Evolutionary conservation across 2,797 vertebrate species (phyloP).

Genomic region (Acrossocheilus wenchowensis): DNA sequence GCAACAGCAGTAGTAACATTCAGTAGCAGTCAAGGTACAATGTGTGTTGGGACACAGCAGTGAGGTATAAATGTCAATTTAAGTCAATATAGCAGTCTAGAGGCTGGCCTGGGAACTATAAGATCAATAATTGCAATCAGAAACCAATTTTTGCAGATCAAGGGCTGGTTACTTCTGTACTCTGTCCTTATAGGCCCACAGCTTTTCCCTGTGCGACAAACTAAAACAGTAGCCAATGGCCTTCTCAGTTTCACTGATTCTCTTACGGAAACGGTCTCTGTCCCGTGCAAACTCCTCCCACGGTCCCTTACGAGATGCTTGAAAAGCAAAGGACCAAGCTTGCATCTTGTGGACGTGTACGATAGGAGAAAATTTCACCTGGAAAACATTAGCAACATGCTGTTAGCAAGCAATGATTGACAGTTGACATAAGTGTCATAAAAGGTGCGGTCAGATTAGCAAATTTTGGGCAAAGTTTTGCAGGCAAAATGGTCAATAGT

Average conservation of each 20-base stretch:
- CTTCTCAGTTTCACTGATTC: slow-evolving; percentile 72
- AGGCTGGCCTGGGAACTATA: background rate
- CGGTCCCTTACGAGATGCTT: slow-evolving; percentile 76
- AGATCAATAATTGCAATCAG: slow-evolving; percentile 23
- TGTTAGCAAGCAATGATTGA: background rate
- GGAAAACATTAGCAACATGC: slow-evolving; percentile 30
- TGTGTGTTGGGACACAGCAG: slow-evolving; percentile 20
- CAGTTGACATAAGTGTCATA: background rate
- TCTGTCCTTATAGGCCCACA: slow-evolving; percentile 58
- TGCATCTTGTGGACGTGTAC: slow-evolving; percentile 80
- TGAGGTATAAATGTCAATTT: slow-evolving; percentile 38
- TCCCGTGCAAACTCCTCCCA: slow-evolving; percentile 82
- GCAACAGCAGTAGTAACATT: slow-evolving; percentile 41
- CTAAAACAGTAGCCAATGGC: slow-evolving; percentile 72
- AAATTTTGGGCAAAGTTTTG: background rate
- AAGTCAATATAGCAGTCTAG: slow-evolving; percentile 23
- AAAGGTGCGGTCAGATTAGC: background rate
- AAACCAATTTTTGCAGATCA: background rate
- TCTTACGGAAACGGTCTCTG: slow-evolving; percentile 75
- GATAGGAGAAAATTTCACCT: slow-evolving; percentile 79
- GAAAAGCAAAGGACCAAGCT: slow-evolving; percentile 78
- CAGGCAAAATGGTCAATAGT: background rate
- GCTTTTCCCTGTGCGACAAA: slow-evolving; percentile 71
- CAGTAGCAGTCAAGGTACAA: slow-evolving; percentile 63
- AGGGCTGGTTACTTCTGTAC: slow-evolving; percentile 37